These are phyloP conservation scores for Caranx ignobilis DNA, from an alignment of 2,113 vertebrate genomes.

Conservation along the genomic window DNA sequence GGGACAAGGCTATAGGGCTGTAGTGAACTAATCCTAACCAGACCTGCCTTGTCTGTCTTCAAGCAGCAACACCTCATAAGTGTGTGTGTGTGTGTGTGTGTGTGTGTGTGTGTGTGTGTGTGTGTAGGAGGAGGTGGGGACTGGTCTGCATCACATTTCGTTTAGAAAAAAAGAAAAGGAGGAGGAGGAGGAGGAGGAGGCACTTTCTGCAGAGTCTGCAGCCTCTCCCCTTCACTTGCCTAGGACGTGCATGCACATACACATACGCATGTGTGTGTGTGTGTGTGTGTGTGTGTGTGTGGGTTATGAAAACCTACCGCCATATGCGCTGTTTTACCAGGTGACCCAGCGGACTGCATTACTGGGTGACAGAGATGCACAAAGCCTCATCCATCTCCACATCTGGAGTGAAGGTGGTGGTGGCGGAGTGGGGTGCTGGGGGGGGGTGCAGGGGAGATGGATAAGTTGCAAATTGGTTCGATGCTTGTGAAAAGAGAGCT, in stretches of 20 bases:
- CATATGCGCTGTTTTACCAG: conserved; percentile 73
- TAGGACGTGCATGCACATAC: conserved; percentile 22
- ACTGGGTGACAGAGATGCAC: conserved; percentile 67
- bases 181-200: conserved; percentile 2
- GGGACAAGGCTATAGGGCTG: conserved; percentile 44
- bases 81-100: conserved; percentile 45
- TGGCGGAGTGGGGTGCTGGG: background rate
- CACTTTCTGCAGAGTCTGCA: conserved; percentile 66
- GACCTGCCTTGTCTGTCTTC: conserved; percentile 78
- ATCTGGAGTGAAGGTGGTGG: conserved; percentile 46
- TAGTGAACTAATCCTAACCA: conserved; percentile 76
- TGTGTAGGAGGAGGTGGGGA: conserved; percentile 47
- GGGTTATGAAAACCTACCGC: conserved; percentile 50
- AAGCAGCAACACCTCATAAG: conserved; percentile 78
- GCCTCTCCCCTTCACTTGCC: conserved; percentile 19
- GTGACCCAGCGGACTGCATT: conserved; percentile 61
- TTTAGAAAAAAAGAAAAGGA: conserved; percentile 22
- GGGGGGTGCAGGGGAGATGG: conserved; percentile 4
- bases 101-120: conserved; percentile 21
- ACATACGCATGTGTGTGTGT: conserved; percentile 27
- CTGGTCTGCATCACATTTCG: conserved; percentile 69
- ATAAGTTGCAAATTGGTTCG: conserved; percentile 42
- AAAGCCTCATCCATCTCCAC: conserved; percentile 58
- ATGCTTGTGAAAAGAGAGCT: background rate
- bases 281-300: conserved; percentile 34